These are phyloP conservation scores for Oxycera nigricornis DNA, from an alignment of 2,888 invertebrate genomes.

Conservation along the genomic window DNA sequence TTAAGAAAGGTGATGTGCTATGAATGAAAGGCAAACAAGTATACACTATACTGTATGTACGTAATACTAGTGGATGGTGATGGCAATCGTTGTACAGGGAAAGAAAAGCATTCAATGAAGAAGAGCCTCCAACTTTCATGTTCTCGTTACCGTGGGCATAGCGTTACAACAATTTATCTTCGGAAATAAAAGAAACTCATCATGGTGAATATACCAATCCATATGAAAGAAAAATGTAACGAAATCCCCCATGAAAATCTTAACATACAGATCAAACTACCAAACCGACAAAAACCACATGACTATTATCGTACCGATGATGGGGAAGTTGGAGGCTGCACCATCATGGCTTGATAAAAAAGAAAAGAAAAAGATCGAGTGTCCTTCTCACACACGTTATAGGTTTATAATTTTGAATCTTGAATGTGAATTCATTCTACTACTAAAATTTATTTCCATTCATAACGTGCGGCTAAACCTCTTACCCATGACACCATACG, in stretches of 20 bases:
- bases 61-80: constrained; percentile 17
- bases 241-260: neutral
- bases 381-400: neutral
- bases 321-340: neutral
- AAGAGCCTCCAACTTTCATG: constrained; percentile 12
- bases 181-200: neutral
- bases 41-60: neutral
- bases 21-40: neutral
- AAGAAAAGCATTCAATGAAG: constrained; percentile 14
- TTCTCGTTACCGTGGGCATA: constrained; percentile 17
- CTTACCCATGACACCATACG: no score
- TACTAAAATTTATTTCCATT: no score
- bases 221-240: constrained; percentile 5
- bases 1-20: constrained; percentile 9
- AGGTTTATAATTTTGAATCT: neutral
- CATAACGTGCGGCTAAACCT: no score
- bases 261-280: neutral
- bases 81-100: constrained; percentile 2
- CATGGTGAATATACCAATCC: neutral
- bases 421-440: neutral
- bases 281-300: neutral
- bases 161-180: neutral
- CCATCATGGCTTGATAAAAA: neutral
- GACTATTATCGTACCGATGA: neutral
- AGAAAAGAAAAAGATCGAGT: neutral